Conservation (phyloP, 2,113 vertebrate species). For the Centropus bengalensis region DNA sequence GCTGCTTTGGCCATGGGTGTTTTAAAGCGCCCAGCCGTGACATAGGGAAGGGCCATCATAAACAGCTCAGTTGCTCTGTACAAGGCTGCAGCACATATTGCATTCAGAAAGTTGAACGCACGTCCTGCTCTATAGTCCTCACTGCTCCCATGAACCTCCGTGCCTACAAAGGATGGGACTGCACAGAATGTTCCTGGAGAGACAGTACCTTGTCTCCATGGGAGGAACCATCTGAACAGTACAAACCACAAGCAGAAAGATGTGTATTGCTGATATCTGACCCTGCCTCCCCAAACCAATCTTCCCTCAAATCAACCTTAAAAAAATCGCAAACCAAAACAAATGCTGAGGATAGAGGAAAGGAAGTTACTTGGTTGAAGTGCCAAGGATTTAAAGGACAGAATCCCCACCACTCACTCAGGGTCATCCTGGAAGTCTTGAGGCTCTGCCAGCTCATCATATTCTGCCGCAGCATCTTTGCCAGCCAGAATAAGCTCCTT, state of each 20-base stretch:
- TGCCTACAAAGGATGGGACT: background rate
- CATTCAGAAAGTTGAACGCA: background rate
- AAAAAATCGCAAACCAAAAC: background rate
- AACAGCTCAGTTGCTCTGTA: background rate
- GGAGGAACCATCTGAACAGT: background rate
- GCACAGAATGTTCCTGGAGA: background rate
- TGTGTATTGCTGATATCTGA: background rate
- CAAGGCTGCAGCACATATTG: background rate
- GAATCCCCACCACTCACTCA: slow-evolving; percentile 82
- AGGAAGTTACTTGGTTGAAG: background rate
- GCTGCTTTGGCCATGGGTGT: background rate
- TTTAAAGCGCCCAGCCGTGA: too few relatives aligned
- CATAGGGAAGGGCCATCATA: background rate
- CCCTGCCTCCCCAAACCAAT: accelerated
- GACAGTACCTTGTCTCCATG: background rate
- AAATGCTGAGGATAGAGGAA: background rate
- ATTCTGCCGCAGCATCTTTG: slow-evolving; percentile 96
- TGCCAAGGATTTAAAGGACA: background rate
- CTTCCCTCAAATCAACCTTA: background rate
- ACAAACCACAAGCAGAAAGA: background rate
- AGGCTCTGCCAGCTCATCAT: slow-evolving; percentile 95
- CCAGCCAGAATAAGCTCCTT: slow-evolving; percentile 92
- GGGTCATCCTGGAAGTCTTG: slow-evolving; percentile 98
- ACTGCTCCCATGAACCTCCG: background rate
- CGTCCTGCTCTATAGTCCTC: background rate